Evolutionary conservation across 2,888 invertebrate genomes (phyloP), one percentile per base, ranked within the genome.

Genomic region (Chironomus tentans): DNA sequence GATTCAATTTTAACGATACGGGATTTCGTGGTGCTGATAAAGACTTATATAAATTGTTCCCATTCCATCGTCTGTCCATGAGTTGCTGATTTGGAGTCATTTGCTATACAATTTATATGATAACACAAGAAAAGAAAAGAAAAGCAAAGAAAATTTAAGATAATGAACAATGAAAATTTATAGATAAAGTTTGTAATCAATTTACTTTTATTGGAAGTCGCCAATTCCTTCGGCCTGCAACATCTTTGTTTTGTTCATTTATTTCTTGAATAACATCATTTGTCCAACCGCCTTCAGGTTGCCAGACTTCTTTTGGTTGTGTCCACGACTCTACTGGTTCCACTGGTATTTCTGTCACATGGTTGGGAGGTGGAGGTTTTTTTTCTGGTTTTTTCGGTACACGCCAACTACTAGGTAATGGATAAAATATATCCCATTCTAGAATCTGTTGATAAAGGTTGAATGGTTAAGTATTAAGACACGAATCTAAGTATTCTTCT

Each of bases 361-460:
- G 0, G 15, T 38, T 38, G 24, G 75, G 75, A 12, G 56, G 56
- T 5, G 18, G 21, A n/a, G 7, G 22, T 13, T 6, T 70, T 10
- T 13, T 5, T 12, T 38, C 38, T 38, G 70, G 70, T 22, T 70
- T 18, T 10, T 69, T 21, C 6, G 74, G 74, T n/a, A 48, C 5
- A 68, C 38, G 68, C 76, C 76, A 76, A 28, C 24, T 76, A 7
- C 24, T 18, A 1, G 76, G 76, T 5, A 76, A 38, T 18, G 76
- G 76, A 56, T 69, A 76, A n/a, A 69, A 76, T 15, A 76, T 48
- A 56, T 76, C 76, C 76, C 76, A 76, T 15, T 76, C n/a, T 56
- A 56, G 18, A 15, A 56, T 56, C 56, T 56, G 15, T 18, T 7
- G 56, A 56, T 18, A 56, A 56, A 56, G n/a, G 18, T 56, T 15